A percentile compares a stretch with the other conserved stretches of the same genome.
These are phyloP conservation scores for Tribolium castaneum DNA, from an alignment of 1,140 invertebrate species.

Conservation along the genomic window DNA sequence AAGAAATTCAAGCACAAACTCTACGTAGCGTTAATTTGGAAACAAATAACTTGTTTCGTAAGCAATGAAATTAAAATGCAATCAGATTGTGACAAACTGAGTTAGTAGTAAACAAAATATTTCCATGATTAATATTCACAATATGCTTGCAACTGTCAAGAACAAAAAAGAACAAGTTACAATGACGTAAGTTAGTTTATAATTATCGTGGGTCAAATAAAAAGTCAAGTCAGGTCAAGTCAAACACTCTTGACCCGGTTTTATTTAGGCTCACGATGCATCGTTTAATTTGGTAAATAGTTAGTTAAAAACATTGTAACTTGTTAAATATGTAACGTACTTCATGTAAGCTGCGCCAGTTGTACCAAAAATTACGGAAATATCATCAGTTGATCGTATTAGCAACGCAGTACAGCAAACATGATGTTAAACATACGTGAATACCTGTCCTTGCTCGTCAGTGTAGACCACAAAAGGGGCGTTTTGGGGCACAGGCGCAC, in stretches of 20 bases:
- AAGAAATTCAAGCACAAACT: constrained; percentile 48
- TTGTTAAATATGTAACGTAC: constrained; percentile 47
- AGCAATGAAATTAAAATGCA: constrained; percentile 50
- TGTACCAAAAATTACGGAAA: neutral
- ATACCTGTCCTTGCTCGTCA: constrained; percentile 95
- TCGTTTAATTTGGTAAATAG: neutral
- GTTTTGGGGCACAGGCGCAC: constrained; percentile 78
- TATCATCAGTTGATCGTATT: neutral
- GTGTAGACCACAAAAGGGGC: constrained; percentile 94
- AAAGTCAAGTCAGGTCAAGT: neutral
- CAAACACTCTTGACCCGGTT: neutral
- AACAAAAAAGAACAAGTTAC: constrained; percentile 44
- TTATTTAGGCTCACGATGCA: neutral
- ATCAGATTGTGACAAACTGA: constrained; percentile 57
- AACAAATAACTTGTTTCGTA: constrained; percentile 41
- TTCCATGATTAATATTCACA: constrained; percentile 48
- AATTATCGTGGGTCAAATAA: no score
- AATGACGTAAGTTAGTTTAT: constrained; percentile 14
- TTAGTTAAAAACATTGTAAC: constrained; percentile 54
- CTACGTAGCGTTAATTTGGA: constrained; percentile 51
- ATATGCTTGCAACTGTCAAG: constrained; percentile 56
- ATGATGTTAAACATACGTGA: constrained; percentile 64
- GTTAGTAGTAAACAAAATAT: constrained; percentile 39
- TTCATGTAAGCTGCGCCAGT: constrained; percentile 56
- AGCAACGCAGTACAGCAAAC: constrained; percentile 59